Conservation (phyloP, 2,888 invertebrate genomes). For the Abrostola triplasia region DNA sequence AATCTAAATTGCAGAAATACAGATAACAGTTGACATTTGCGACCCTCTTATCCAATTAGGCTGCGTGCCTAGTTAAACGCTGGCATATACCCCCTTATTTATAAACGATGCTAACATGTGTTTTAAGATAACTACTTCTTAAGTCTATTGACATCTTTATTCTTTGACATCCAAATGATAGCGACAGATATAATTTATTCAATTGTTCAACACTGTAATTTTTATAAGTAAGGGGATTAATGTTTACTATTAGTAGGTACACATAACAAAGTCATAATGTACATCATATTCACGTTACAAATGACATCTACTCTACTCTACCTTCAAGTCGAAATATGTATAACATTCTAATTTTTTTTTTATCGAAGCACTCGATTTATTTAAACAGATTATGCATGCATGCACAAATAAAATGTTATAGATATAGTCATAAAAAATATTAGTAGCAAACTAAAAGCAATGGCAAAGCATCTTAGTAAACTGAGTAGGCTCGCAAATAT, state of each 20-base stretch:
- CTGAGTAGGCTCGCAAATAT: constrained; percentile 2
- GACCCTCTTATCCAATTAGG: constrained; percentile 32
- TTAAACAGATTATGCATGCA: constrained; percentile 5
- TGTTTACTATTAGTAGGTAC: constrained; percentile 13
- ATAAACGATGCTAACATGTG: too few relatives aligned
- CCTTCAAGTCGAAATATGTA: not conserved
- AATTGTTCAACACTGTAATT: too few relatives aligned
- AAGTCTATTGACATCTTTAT: too few relatives aligned
- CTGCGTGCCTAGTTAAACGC: constrained; percentile 27
- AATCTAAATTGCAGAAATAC: constrained; percentile 45
- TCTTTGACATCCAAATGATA: too few relatives aligned
- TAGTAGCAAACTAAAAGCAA: constrained; percentile 3
- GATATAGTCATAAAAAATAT: not conserved
- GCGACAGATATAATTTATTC: too few relatives aligned
- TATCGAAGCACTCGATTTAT: not conserved
- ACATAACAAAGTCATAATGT: not conserved
- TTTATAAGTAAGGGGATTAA: too few relatives aligned
- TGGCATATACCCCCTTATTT: too few relatives aligned
- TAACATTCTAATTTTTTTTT: not conserved
- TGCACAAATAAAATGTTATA: not conserved
- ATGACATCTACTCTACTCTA: not conserved
- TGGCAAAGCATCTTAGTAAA: constrained; percentile 1
- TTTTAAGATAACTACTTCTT: too few relatives aligned
- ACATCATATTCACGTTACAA: not conserved
- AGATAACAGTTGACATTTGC: constrained; percentile 50